Evolutionary conservation across 2,888 invertebrate genomes (phyloP).

Genomic region (Nemoura dubitans): DNA sequence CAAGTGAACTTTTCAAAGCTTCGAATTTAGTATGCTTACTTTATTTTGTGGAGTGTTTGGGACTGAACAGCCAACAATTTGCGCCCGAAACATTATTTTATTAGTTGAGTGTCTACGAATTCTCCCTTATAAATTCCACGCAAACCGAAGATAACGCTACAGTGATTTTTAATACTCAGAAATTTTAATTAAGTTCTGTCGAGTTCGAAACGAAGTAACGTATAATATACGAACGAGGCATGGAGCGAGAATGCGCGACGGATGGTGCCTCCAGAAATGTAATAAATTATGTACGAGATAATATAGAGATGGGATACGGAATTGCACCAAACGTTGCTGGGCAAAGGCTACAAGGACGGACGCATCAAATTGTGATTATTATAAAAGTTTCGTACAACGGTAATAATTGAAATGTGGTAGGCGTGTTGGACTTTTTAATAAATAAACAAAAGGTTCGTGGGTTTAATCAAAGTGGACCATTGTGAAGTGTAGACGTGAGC

Average conservation of each 20-base stretch:
- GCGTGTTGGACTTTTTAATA: background rate
- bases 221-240: slow-evolving; percentile 13
- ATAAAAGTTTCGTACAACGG: background rate
- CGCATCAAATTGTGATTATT: background rate
- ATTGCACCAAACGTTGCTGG: background rate
- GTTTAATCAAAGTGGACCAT: no score
- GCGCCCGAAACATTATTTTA: background rate
- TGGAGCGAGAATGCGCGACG: background rate
- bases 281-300: slow-evolving; percentile 12
- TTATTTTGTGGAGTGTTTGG: background rate
- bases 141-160: slow-evolving; percentile 14
- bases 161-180: slow-evolving; percentile 30
- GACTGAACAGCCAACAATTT: background rate
- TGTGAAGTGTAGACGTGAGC: no score
- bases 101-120: background rate
- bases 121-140: slow-evolving; percentile 7
- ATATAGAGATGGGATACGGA: background rate
- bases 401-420: background rate
- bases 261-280: background rate
- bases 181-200: slow-evolving; percentile 29
- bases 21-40: background rate
- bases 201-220: background rate
- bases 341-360: background rate
- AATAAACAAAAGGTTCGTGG: no score
- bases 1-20: background rate